Base-by-base conservation (phyloP, 2,113 vertebrate genomes). In the Charadrius vociferus region DNA sequence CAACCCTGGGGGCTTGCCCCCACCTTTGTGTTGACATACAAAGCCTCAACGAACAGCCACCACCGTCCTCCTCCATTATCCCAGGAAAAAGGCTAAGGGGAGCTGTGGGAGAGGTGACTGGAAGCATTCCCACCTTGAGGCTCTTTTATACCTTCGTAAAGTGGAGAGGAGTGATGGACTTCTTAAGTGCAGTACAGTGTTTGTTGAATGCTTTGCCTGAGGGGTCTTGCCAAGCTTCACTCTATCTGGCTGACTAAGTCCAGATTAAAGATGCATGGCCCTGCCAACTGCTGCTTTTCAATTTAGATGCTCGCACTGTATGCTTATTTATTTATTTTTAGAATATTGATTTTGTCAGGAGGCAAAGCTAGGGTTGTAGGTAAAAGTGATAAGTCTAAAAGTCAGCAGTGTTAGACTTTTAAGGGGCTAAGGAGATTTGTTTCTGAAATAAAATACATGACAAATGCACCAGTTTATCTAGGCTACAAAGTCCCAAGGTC, bases 321-420 rank as follows among this genome's bases (percentile, higher is more conserved):
- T 66, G 73, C 29, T 83, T 92, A 92, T 85, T 96, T 93, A 89
- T 91, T 90, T 93, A 94, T 93, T 94, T 95, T 96, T 72, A 85
- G 70, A 36, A 72, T 94, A 97, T 83, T 70, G 94, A 81, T 97
- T 96, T 97, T 88, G 72, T 91, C 88, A 77, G 14, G 16, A 94
- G 72, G 92, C 17, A 89, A 95, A 86, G 41, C 26, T 29, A 77
- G 26, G 12, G 29, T 36, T 90, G 36, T 37, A 78, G 47, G 55
- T 43, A 83, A 92, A 89, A 79, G 19, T 21, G 6, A 2, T 72
- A 77, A 65, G 29, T 73, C 73, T 68, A 56, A 80, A 80, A 87
- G 75, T 91, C 80, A 86, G 61, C 34, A 75, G 21, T 50, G 30
- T 65, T 91, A 56, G 36, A 56, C 24, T 84, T 92, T 4, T 34